phyloP scores from a whole-genome alignment of 2,888 invertebrate genomes.

The Drosophila birchii region DNA sequence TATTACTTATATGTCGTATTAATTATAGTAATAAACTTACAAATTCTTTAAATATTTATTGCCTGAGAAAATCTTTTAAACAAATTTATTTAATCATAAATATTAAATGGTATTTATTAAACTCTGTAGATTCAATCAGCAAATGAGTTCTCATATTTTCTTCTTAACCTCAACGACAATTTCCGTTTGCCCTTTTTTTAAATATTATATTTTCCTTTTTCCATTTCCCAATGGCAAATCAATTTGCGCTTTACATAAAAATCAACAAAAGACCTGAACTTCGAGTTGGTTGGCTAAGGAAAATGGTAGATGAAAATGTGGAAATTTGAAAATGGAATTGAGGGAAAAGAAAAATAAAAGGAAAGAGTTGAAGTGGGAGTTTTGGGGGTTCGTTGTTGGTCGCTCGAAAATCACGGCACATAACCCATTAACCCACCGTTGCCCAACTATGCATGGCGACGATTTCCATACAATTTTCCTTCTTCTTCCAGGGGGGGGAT shows the following conservation, averaged over 20 bases:
- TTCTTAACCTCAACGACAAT: constrained; percentile 10
- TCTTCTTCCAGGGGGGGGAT: constrained; percentile 10
- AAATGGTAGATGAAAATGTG: constrained; percentile 3
- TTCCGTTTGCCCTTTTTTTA: constrained; percentile 10
- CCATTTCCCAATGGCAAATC: constrained; percentile 68
- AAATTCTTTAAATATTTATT: not conserved
- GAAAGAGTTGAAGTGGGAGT: not conserved
- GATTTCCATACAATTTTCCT: constrained; percentile 72
- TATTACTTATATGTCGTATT: no score
- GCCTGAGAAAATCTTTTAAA: no score
- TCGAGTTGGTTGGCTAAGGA: constrained; percentile 17
- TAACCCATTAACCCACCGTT: constrained; percentile 72
- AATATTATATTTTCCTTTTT: constrained; percentile 19
- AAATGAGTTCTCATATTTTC: constrained; percentile 32
- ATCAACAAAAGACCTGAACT: constrained; percentile 60
- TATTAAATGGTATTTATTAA: not conserved
- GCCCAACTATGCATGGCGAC: constrained; percentile 58
- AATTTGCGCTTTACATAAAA: constrained; percentile 75
- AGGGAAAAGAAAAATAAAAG: not conserved
- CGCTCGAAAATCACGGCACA: constrained; percentile 73
- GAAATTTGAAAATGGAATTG: not conserved
- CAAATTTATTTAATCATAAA: no score
- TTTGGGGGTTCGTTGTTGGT: constrained; percentile 3
- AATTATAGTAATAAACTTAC: not conserved
- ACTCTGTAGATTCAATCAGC: not conserved